Base-by-base conservation (phyloP, 1,140 invertebrate genomes). In the Holotrichia oblita region DNA sequence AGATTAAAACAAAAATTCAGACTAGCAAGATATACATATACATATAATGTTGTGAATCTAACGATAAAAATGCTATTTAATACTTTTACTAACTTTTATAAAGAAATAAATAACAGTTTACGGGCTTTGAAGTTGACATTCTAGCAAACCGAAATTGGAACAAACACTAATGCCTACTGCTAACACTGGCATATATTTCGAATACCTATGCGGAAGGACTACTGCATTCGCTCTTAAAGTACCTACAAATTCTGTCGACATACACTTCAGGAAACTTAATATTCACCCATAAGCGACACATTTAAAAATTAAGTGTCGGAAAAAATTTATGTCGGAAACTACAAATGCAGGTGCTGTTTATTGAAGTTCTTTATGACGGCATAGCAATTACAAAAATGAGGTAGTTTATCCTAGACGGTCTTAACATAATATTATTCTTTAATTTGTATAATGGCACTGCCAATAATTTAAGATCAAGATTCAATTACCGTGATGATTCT, bases 231-330 rank as follows among this genome's bases (percentile, higher is more conserved):
- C 61, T 69, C 24, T 69, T 27, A 27, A 17, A 20, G 8, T 22
- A 14, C 27, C 8, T 27, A 69, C n/a, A 69, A 69, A 27, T 27
- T 69, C 8, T 22, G 61, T 20, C 24, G 61, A 69, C 22, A 69
- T 22, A n/a, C n/a, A n/a, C n/a, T n/a, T n/a, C n/a, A n/a, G n/a
- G n/a, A n/a, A 69, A 69, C 20, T 69, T 69, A 22, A 20, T 22
- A 20, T 10, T 69, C 22, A 20, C 0, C 22, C 22, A 20, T 27
- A 27, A 9, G 61, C 61, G 22, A 27, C 24, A 69, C 22, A 69
- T 20, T n/a, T 69, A 24, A 34, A 27, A 69, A 69, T 22, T 69
- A 69, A 69, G 9, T 69, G 22, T 27, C 61, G 61, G n/a, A 69
- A 1, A 34, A 69, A 69, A 22, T 69, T 69, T 69, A 69, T 27